Evolutionary conservation across 2,113 vertebrate species (phyloP).

Genomic region (Mormyrus lacerda): DNA sequence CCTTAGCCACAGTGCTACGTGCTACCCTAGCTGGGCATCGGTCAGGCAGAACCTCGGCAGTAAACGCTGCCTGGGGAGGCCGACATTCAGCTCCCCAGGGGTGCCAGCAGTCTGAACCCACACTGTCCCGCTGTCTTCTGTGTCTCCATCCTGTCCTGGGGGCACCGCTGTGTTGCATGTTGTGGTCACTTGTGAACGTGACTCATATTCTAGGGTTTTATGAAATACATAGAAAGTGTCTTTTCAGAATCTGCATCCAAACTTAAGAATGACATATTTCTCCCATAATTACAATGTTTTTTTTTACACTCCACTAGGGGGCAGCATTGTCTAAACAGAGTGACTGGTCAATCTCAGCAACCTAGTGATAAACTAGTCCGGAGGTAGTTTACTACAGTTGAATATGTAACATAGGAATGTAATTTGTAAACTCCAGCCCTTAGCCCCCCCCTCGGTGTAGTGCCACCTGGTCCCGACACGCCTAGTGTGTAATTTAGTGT

Average conservation of each 20-base stretch:
- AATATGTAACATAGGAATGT: not conserved
- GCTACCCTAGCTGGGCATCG: not conserved
- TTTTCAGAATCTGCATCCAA: not conserved
- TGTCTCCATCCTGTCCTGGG: not conserved
- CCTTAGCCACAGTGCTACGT: not conserved
- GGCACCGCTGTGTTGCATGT: not conserved
- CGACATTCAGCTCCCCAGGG: not conserved
- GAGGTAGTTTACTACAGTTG: not conserved
- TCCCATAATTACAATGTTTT: not conserved
- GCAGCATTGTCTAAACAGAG: not conserved
- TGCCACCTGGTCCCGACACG: not conserved
- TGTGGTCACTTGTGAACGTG: not conserved
- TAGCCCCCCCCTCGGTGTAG: not conserved
- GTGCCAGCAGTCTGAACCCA: not conserved
- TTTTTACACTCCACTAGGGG: not conserved
- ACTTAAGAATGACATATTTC: not conserved
- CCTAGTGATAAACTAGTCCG: not conserved
- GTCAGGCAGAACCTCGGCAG: not conserved
- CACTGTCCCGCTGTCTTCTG: not conserved
- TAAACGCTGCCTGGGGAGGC: not conserved
- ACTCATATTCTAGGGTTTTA: not conserved
- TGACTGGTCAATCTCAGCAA: not conserved
- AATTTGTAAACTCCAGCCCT: not conserved
- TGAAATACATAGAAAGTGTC: not conserved
- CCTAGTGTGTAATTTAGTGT: not conserved